Conservation (phyloP, 2,797 vertebrate species). For the Urosaurus nigricauda region DNA sequence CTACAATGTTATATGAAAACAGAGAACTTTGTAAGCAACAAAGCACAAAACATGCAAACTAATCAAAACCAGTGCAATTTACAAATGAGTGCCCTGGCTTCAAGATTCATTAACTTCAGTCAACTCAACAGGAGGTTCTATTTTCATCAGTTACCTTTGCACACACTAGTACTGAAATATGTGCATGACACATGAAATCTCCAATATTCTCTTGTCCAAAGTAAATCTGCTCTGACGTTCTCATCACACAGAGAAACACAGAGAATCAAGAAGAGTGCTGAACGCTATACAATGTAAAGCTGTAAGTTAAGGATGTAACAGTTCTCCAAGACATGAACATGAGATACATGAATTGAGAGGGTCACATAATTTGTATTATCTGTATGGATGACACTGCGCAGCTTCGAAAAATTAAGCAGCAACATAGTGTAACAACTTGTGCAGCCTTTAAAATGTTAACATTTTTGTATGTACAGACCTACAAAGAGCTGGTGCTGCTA, state of each 20-base stretch:
- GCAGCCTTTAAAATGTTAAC: not conserved
- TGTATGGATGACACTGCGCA: not conserved
- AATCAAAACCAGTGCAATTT: not conserved
- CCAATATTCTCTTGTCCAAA: not conserved
- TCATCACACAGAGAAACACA: not conserved
- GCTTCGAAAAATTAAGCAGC: not conserved
- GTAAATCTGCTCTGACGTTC: not conserved
- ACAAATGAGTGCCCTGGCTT: not conserved
- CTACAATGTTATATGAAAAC: not conserved
- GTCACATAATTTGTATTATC: not conserved
- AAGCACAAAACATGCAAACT: not conserved
- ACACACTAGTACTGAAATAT: not conserved
- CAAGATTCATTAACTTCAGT: not conserved
- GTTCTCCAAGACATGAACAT: not conserved
- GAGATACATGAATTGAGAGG: too few relatives aligned
- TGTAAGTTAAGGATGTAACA: not conserved
- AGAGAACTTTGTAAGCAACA: not conserved
- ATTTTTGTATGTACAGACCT: not conserved
- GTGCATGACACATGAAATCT: not conserved
- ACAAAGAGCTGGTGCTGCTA: not conserved
- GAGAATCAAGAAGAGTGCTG: not conserved
- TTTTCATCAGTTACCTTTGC: not conserved
- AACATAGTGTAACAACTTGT: not conserved
- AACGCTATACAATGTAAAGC: not conserved
- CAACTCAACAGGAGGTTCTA: not conserved